phyloP scores from a whole-genome alignment of 2,797 vertebrate genomes.

The Parauchenoglanis ngamensis region DNA sequence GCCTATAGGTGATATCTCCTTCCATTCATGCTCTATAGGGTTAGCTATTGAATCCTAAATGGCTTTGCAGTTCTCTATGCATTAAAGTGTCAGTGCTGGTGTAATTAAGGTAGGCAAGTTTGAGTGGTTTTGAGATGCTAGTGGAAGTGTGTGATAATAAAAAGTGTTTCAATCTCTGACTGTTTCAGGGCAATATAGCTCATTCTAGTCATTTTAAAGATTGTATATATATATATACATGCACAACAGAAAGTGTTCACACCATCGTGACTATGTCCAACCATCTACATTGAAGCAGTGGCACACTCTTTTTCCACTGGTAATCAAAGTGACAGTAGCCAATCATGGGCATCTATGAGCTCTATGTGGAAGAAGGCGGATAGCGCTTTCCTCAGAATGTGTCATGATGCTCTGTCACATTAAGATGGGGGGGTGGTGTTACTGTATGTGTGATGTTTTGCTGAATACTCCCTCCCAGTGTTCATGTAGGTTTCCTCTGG shows the following conservation, averaged over 20 bases:
- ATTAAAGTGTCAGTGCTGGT: background rate
- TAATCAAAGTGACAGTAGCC: background rate
- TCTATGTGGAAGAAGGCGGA: background rate
- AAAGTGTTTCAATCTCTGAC: background rate
- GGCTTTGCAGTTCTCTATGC: background rate
- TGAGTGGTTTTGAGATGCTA: slow-evolving; percentile 31
- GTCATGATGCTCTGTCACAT: background rate
- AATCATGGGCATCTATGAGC: background rate
- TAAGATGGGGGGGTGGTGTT: too few relatives aligned
- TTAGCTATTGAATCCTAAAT: background rate
- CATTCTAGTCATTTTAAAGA: background rate
- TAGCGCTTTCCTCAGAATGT: background rate
- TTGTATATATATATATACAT: background rate
- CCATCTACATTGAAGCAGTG: background rate
- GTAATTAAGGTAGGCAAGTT: slow-evolving; percentile 49
- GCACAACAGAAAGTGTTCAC: too few relatives aligned
- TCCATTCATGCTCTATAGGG: background rate
- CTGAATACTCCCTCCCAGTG: background rate
- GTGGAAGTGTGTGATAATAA: background rate
- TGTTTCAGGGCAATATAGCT: background rate
- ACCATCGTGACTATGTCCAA: too few relatives aligned
- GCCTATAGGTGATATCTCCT: background rate
- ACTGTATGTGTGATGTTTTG: background rate
- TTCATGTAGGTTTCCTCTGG: background rate
- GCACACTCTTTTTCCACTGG: background rate